Evolutionary conservation across 2,797 vertebrate species (phyloP).

Genomic region (Tympanoctomys barrerae): DNA sequence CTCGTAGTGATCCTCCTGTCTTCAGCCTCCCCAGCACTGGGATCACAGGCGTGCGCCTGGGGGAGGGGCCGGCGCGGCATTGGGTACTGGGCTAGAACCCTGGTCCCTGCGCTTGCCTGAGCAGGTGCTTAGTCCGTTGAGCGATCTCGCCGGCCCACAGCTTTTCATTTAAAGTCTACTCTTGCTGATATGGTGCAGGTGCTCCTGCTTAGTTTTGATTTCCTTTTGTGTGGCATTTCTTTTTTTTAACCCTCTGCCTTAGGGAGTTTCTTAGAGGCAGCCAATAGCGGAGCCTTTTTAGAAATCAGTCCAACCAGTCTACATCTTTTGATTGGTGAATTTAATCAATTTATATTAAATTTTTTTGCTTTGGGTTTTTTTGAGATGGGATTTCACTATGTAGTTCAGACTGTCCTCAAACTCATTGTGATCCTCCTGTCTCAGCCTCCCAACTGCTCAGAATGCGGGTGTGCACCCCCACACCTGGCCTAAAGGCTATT

Average conservation of each 20-base stretch:
- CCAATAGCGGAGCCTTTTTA: not conserved
- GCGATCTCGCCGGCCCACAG: not conserved
- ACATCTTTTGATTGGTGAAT: not conserved
- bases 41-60: no score
- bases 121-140: no score
- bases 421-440: not conserved
- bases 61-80: no score
- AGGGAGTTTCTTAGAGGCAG: not conserved
- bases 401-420: not conserved
- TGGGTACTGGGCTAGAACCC: no score
- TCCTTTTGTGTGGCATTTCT: not conserved
- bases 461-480: not conserved
- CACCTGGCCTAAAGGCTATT: not conserved
- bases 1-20: no score
- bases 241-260: not conserved
- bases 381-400: not conserved
- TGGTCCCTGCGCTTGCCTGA: no score
- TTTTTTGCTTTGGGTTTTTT: not conserved
- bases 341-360: not conserved
- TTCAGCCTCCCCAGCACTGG: no score
- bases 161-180: not conserved
- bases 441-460: not conserved
- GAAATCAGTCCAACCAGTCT: not conserved
- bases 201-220: not conserved
- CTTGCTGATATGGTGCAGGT: not conserved